phyloP scores from a whole-genome alignment of 2,113 vertebrate species.

The Oreochromis spilurus region DNA sequence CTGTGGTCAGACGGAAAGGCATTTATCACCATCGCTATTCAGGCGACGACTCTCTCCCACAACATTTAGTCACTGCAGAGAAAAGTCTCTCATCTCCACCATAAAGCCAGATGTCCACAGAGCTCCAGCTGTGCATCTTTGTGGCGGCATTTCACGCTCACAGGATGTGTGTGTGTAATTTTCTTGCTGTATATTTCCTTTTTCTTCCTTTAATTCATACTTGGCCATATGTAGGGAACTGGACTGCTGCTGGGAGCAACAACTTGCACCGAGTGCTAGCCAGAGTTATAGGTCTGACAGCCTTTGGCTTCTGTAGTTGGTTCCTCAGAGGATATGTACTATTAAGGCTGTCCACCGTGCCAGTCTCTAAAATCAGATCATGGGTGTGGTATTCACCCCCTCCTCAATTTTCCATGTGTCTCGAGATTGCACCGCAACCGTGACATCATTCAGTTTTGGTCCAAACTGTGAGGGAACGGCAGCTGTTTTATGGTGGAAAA shows the following conservation, averaged over 20 bases:
- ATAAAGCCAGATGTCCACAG: conserved; percentile 45
- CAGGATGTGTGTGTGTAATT: conserved; percentile 20
- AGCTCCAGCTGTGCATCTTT: conserved; percentile 45
- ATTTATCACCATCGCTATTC: background rate
- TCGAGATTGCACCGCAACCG: conserved; percentile 18
- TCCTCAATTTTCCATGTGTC: conserved; percentile 10
- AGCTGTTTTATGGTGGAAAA: conserved; percentile 62
- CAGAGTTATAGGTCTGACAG: conserved; percentile 7
- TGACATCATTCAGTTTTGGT: conserved; percentile 52
- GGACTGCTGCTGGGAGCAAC: conserved; percentile 32
- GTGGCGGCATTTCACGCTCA: conserved; percentile 37
- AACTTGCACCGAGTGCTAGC: background rate
- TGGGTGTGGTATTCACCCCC: background rate
- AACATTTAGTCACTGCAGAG: background rate
- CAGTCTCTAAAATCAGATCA: background rate
- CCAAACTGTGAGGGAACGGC: conserved; percentile 17
- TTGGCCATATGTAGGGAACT: conserved; percentile 31
- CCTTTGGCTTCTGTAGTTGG: background rate
- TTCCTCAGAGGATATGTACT: background rate
- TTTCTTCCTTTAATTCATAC: background rate
- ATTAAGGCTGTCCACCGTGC: background rate
- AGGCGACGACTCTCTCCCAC: background rate
- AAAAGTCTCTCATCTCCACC: conserved; percentile 1
- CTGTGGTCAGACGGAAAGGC: background rate
- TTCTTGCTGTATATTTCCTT: conserved; percentile 27